Base-by-base conservation (phyloP, 2,888 invertebrate genomes). In the Nemotelus pantherinus region DNA sequence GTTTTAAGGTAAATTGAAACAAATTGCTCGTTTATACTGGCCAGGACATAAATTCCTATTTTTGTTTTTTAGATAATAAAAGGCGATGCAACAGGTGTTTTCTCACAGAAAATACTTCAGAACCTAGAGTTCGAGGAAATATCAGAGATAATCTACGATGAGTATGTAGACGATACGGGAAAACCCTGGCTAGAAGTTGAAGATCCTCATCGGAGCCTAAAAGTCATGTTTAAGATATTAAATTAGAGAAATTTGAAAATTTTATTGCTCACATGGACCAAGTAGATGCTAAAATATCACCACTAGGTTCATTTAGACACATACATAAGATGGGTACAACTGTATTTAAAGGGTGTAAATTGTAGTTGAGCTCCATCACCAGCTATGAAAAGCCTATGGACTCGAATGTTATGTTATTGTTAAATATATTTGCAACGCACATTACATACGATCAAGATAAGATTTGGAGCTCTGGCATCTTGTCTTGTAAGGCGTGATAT, bases 21-120 rank as follows among this genome's bases (percentile, higher is more conserved):
- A 6, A 5, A 6, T 68, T 50, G 7, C 25, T 57, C 44, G 45
- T 57, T 39, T 25, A 25, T 58, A 6, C 57, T 10, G 45, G 9
- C 9, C 45, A 41, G n/a, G 58, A n/a, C 4, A 63, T 4, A 44
- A 47, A 48, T 5, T 60, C 70, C 43, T 68, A 60, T 43, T 43
- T 64, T 75, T 41, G n/a, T 44, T 39, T 83, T 81, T 47, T 88
- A 94, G 93, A 84, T 95, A 44, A 90, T 95, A 82, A 95, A 94
- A 87, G 93, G 92, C 39, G 95, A 95, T 84, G 94, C 95, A 1
- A 95, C 95, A 0, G 94, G 95, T 41, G 89, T 91, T 2, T 95
- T 90, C 83, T 95, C 95, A 0, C 94, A 95, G 83, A 92, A 92
- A 82, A 92, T 94, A 77, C 91, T 92, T 79, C 89, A 89, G 82